phyloP scores from a whole-genome alignment of 2,888 invertebrate species.

The Platynereis dumerilii region DNA sequence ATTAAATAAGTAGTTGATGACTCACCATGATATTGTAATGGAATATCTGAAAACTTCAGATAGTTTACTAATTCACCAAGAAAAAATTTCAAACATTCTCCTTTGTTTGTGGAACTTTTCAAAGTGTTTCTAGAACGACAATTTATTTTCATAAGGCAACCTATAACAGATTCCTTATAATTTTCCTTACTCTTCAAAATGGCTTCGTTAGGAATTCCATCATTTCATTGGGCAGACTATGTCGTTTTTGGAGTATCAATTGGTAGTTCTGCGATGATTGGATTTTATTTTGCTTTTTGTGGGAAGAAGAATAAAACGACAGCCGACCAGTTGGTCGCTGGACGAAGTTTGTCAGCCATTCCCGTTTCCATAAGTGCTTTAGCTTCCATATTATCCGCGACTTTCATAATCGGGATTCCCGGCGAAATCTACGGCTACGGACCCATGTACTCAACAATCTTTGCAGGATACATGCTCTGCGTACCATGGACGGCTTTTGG shows the following conservation, averaged over 20 bases:
- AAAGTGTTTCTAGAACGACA: no score
- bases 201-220: not conserved
- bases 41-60: no score
- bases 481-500: slow-evolving; percentile 67
- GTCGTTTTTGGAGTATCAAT: slow-evolving; percentile 45
- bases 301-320: slow-evolving; percentile 32
- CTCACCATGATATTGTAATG: no score
- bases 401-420: slow-evolving; percentile 50
- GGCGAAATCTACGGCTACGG: slow-evolving; percentile 71
- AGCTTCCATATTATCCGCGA: slow-evolving; percentile 48
- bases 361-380: slow-evolving; percentile 21
- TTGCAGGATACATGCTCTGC: slow-evolving; percentile 76
- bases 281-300: slow-evolving; percentile 43
- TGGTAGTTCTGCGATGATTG: slow-evolving; percentile 45
- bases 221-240: slow-evolving; percentile 51
- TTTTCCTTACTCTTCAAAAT: no score
- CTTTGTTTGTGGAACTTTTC: no score
- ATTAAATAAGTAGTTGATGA: no score
- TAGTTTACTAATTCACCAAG: no score
- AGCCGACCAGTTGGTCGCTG: slow-evolving; percentile 12
- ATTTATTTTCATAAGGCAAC: no score
- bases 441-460: slow-evolving; percentile 72
- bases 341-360: not conserved
- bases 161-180: no score
- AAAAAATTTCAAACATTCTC: no score